Conservation (phyloP, 2,888 invertebrate genomes). For the Margaritifera margaritifera region DNA sequence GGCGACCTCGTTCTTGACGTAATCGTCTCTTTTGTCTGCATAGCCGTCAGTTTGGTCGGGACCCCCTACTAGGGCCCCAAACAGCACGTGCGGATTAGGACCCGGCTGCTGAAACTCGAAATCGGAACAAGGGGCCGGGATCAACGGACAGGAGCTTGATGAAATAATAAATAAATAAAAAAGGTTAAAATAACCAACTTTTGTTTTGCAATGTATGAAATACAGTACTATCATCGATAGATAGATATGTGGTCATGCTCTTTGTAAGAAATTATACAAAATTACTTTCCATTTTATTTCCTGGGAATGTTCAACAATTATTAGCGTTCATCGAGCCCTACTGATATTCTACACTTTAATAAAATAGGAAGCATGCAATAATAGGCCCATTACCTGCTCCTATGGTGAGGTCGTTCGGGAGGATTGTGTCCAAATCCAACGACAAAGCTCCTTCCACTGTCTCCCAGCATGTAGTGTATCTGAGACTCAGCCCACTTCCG, state of each 20-base stretch:
- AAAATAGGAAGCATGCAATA: background rate
- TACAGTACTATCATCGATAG: no score
- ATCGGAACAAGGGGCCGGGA: conserved; percentile 54
- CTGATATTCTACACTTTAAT: no score
- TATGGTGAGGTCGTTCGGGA: conserved; percentile 50
- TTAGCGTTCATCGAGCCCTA: no score
- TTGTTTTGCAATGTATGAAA: no score
- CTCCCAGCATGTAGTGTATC: conserved; percentile 59
- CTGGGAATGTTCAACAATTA: no score
- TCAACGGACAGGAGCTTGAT: conserved; percentile 60
- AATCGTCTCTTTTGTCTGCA: conserved; percentile 57
- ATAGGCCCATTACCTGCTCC: conserved; percentile 37
- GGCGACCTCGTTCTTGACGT: conserved; percentile 64
- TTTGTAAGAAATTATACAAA: no score
- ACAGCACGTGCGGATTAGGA: conserved; percentile 62
- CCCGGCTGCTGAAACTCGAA: conserved; percentile 31
- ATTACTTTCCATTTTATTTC: no score
- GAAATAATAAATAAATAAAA: no score
- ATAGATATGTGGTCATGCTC: no score
- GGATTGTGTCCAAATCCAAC: conserved; percentile 60
- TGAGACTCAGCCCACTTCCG: conserved; percentile 58
- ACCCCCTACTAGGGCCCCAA: conserved; percentile 68
- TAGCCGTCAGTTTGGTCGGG: conserved; percentile 59
- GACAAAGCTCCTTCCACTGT: conserved; percentile 57
- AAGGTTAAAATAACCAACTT: no score